Conservation (phyloP, 2,888 invertebrate genomes). For the Phorcus lineatus region DNA sequence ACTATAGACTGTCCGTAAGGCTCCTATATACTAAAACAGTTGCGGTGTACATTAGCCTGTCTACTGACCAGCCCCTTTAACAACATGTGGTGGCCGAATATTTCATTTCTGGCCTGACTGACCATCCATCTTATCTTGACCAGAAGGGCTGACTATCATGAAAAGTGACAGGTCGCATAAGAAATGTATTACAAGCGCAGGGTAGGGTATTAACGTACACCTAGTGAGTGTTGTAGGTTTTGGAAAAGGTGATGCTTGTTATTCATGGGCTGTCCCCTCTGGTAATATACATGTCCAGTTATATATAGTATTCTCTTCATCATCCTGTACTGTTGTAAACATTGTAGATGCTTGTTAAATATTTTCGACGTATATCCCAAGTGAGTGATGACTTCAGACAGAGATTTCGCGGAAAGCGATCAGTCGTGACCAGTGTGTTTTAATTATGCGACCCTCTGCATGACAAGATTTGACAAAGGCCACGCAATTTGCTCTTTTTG, state of each 20-base stretch:
- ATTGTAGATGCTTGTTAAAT: background rate
- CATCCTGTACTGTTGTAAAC: background rate
- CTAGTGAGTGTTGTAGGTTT: background rate
- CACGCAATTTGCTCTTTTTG: background rate
- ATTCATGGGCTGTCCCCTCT: slow-evolving; percentile 6
- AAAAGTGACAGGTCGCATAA: background rate
- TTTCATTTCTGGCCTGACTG: background rate
- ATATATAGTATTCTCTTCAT: background rate
- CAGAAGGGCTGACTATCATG: no score
- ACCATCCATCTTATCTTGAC: background rate
- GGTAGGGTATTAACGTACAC: background rate
- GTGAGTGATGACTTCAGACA: background rate
- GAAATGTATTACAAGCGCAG: background rate
- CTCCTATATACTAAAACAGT: no score
- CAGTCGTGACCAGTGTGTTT: background rate
- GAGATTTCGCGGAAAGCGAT: background rate
- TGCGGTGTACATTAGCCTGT: no score
- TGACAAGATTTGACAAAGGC: background rate
- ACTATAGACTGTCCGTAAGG: no score
- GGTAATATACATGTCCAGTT: background rate
- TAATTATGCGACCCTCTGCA: background rate
- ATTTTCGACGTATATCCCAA: background rate
- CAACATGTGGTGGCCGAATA: no score
- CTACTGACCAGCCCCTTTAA: no score
- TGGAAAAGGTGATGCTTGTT: background rate